Evolutionary conservation across 92 coral and sea anemone genomes (phyloP).

Genomic region (Actinernus sp.): DNA sequence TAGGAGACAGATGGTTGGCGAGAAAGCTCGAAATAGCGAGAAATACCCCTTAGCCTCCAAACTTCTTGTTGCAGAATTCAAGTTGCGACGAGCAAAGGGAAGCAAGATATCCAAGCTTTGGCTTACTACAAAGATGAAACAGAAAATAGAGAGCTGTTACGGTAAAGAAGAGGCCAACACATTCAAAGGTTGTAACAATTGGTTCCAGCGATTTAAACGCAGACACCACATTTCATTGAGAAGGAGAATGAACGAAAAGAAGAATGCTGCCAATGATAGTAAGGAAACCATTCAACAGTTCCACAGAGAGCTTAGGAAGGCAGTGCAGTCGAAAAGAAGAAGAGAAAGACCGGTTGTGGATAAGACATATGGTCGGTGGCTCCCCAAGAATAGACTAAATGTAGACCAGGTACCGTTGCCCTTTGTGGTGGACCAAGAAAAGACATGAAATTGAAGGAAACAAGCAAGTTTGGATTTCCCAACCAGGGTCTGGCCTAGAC

Average conservation of each 20-base stretch:
- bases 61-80: slow-evolving; percentile 45
- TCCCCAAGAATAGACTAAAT: slow-evolving; percentile 23
- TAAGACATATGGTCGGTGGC: slow-evolving; percentile 29
- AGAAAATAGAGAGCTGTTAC: slow-evolving; percentile 51
- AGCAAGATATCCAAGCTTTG: slow-evolving; percentile 57
- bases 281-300: slow-evolving; percentile 18
- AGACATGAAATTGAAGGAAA: slow-evolving; percentile 17
- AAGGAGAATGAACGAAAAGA: too few relatives aligned
- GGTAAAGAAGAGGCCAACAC: slow-evolving; percentile 56
- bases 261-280: slow-evolving; percentile 46
- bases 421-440: slow-evolving; percentile 25
- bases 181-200: slow-evolving; percentile 44
- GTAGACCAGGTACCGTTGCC: slow-evolving; percentile 29
- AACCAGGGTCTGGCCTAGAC: slow-evolving; percentile 23
- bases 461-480: slow-evolving; percentile 27
- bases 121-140: slow-evolving; percentile 56
- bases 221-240: slow-evolving; percentile 17
- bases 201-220: slow-evolving; percentile 37
- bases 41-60: slow-evolving; percentile 37
- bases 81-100: slow-evolving; percentile 51
- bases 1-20: slow-evolving; percentile 27
- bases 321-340: slow-evolving; percentile 33
- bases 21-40: slow-evolving; percentile 32
- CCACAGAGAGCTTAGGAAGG: slow-evolving; percentile 9
- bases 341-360: slow-evolving; percentile 18